phyloP scores from a whole-genome alignment of 2,113 vertebrate species.

The Phoenicopterus ruber region DNA sequence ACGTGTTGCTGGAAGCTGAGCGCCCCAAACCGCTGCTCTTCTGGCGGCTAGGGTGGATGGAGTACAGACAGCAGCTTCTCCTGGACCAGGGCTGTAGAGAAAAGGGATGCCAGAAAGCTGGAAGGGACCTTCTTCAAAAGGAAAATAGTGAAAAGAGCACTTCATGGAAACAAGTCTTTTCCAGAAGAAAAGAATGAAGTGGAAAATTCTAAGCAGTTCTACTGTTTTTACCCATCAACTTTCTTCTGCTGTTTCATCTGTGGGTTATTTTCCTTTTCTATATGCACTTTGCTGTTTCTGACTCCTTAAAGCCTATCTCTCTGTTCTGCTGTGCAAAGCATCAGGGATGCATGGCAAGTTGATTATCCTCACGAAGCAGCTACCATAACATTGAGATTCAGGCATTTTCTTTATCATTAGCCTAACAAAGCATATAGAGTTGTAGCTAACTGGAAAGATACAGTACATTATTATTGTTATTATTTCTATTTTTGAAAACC shows the following conservation, averaged over 20 bases:
- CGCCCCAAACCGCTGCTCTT: not conserved
- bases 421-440: constrained; percentile 63
- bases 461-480: constrained; percentile 62
- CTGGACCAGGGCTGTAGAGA: not conserved
- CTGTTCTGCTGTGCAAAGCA: constrained; percentile 46
- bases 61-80: not conserved
- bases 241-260: not conserved
- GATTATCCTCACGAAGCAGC: constrained; percentile 54
- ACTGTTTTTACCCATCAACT: not conserved
- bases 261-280: constrained; percentile 17
- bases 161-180: not conserved
- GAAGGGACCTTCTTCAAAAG: not conserved
- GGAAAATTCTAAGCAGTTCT: not conserved
- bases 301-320: constrained; percentile 23
- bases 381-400: constrained; percentile 57
- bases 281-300: not conserved
- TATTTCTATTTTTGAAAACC: constrained; percentile 65
- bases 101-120: not conserved
- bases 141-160: not conserved
- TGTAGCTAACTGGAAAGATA: constrained; percentile 61
- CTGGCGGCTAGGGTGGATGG: not conserved
- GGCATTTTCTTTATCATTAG: constrained; percentile 66
- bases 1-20: not conserved
- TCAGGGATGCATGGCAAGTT: constrained; percentile 47
- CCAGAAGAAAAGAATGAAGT: not conserved